Evolutionary conservation across 2,888 invertebrate species (phyloP), one percentile per base, ranked within the genome.

Genomic region (Xylocampa areola): DNA sequence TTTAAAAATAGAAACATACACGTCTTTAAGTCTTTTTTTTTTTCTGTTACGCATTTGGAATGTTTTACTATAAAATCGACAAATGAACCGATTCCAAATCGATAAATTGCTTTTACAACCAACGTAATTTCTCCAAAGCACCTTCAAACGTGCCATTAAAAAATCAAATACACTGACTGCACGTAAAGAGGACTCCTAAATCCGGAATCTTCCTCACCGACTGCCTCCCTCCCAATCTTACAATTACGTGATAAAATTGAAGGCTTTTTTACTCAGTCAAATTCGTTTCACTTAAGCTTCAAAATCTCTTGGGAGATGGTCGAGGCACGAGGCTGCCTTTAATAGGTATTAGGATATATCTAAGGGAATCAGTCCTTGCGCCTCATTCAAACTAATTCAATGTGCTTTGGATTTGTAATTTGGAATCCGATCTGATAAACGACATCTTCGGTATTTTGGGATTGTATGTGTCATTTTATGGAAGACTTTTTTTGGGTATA

Each of bases 241-340:
- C 80, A 86, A 86, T 87, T 81, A 86, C 84, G 82, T 85, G 83
- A 88, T 84, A 85, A 85, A 87, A 88, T 87, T 88, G 81, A 82
- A 78, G 78, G 77, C 74, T 81, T 82, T 85, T 85, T 86, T 81
- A 80, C 79, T 77, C 70, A 80, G 78, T 82, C 78, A 84, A 87
- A 84, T 85, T 86, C 81, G 82, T 84, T 86, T 82, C 79, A 79
- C 72, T 85, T 84, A 82, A 87, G 82, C 82, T 75, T 69, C 53
- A 49, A 73, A 84, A 86, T 81, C 84, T 80, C 81, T 66, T 45
- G 60, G 68, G 73, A 58, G 73, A 53, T 60, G 68, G 68, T 47
- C 53, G 58, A 50, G 65, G 77, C 77, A 83, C 76, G 80, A 74
- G 66, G 48, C 63, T 68, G 64, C 67, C 64, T 77, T 68, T 81